Conservation (phyloP, 2,113 vertebrate genomes). For the Ammospiza caudacuta region DNA sequence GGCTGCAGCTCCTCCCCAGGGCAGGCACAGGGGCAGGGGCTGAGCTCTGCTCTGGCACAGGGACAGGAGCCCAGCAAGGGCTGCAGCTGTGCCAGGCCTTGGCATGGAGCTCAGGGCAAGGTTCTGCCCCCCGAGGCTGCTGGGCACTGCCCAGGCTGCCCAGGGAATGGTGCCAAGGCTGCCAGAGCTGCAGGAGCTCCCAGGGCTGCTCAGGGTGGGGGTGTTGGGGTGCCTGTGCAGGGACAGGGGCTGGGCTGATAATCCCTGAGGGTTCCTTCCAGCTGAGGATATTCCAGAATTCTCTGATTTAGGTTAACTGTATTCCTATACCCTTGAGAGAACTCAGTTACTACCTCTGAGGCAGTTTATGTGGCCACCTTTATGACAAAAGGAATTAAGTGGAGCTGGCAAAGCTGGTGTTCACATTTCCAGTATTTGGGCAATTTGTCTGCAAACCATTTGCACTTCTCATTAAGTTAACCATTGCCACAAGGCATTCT, state of each 20-base stretch:
- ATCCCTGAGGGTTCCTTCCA: rapidly evolving
- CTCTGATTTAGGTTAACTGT: not conserved
- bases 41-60: not conserved
- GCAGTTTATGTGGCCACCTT: not conserved
- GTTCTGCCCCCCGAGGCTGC: not conserved
- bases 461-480: not conserved
- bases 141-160: not conserved
- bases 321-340: not conserved
- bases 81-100: not conserved
- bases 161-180: not conserved
- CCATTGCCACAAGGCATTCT: not conserved
- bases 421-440: not conserved
- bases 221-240: not conserved
- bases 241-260: rapidly evolving
- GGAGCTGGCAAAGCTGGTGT: not conserved
- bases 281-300: not conserved
- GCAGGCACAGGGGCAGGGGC: not conserved
- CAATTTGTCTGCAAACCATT: not conserved
- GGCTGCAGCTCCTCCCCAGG: not conserved
- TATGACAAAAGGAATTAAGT: not conserved
- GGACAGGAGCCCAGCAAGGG: not conserved
- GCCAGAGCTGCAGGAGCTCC: not conserved
- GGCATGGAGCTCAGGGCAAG: not conserved
- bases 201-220: not conserved
- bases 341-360: not conserved